These are phyloP conservation scores for Alexandromys fortis DNA, from an alignment of 2,113 vertebrate species.

Conservation along the genomic window DNA sequence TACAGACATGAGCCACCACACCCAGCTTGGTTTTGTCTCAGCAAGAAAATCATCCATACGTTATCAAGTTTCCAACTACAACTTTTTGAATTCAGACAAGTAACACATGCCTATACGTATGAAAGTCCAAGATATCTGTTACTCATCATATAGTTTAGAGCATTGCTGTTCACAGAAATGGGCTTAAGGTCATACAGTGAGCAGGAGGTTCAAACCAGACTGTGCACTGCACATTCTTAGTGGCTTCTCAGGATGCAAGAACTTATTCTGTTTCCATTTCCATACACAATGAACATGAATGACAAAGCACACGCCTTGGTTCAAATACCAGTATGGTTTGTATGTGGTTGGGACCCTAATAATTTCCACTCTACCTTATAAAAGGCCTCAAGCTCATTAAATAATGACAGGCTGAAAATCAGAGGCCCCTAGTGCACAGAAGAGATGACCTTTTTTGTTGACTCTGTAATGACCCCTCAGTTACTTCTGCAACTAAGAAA, in stretches of 20 bases:
- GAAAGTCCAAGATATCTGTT: conserved; percentile 28
- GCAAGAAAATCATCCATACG: not conserved
- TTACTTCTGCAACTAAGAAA: conserved; percentile 16
- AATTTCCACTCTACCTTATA: not conserved
- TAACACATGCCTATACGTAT: not conserved
- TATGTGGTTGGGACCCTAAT: not conserved
- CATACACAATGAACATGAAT: not conserved
- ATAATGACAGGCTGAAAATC: not conserved
- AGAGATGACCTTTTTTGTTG: conserved; percentile 17
- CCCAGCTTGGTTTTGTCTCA: not conserved
- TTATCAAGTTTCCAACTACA: conserved; percentile 28
- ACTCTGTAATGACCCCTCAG: conserved; percentile 17
- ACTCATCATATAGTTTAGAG: not conserved
- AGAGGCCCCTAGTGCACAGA: not conserved
- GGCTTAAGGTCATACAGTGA: not conserved
- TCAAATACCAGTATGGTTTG: not conserved
- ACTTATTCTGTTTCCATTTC: conserved; percentile 4
- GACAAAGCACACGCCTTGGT: not conserved
- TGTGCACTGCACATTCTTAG: not conserved
- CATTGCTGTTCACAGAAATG: conserved; percentile 6
- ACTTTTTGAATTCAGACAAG: conserved; percentile 18
- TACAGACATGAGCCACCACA: not conserved
- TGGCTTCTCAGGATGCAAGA: not conserved
- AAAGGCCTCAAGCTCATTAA: conserved; percentile 11
- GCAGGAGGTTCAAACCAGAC: not conserved